Evolutionary conservation across 2,797 vertebrate genomes (phyloP).

Genomic region (Nannoperca australis): DNA sequence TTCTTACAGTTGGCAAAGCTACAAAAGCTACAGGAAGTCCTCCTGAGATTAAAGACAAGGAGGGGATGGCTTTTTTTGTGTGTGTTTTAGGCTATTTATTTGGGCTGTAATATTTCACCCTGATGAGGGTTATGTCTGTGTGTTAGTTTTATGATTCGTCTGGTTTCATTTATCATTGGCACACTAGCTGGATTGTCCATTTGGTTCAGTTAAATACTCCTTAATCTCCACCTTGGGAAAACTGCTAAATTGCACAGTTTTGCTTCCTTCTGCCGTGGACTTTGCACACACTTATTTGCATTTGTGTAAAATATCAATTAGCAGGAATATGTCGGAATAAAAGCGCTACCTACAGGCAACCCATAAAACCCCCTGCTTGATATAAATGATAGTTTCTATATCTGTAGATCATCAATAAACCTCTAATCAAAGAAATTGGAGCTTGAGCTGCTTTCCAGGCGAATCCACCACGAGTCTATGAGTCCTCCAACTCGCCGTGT

Average conservation of each 20-base stretch:
- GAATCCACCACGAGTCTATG: constrained; percentile 46
- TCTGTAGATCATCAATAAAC: constrained; percentile 67
- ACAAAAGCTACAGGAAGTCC: constrained; percentile 47
- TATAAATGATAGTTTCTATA: constrained; percentile 55
- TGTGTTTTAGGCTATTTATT: constrained; percentile 52
- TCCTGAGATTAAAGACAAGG: constrained; percentile 53
- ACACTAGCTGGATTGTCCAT: constrained; percentile 61
- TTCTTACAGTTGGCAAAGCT: constrained; percentile 41
- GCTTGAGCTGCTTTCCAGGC: constrained; percentile 50
- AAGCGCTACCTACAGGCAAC: constrained; percentile 36
- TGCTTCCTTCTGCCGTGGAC: constrained; percentile 44
- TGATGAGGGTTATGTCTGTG: constrained; percentile 52
- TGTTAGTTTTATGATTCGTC: constrained; percentile 67
- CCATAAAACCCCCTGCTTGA: constrained; percentile 53
- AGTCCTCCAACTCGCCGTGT: constrained; percentile 56
- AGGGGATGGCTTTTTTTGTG: constrained; percentile 14
- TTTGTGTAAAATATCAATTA: constrained; percentile 59
- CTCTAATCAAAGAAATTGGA: constrained; percentile 65
- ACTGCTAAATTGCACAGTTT: constrained; percentile 56
- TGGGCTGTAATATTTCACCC: constrained; percentile 53
- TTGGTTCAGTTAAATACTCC: constrained; percentile 61
- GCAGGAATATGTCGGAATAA: constrained; percentile 9
- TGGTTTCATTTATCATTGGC: constrained; percentile 61
- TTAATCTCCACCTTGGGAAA: constrained; percentile 73
- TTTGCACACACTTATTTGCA: constrained; percentile 31